Percentiles rank a stretch among this genome's conserved stretches.
These are phyloP conservation scores for Aphodius sticticus DNA, from an alignment of 2,888 invertebrate genomes.

Conservation along the genomic window DNA sequence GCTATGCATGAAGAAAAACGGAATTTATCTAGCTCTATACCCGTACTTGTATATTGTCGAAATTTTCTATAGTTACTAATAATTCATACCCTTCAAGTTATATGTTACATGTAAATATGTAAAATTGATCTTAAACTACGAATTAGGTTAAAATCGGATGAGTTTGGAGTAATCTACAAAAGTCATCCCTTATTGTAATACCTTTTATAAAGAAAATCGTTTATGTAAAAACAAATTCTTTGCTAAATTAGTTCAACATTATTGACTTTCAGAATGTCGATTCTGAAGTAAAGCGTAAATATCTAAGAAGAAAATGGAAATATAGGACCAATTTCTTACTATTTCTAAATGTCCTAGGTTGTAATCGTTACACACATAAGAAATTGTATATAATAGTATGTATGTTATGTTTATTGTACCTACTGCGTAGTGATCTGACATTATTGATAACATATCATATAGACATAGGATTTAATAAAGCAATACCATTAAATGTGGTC, in stretches of 20 bases:
- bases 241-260: slow-evolving; percentile 23
- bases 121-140: slow-evolving; percentile 14
- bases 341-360: slow-evolving; percentile 50
- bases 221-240: not conserved
- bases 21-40: slow-evolving; percentile 44
- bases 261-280: slow-evolving; percentile 39
- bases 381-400: slow-evolving; percentile 26
- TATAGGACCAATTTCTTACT: slow-evolving; percentile 60
- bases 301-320: slow-evolving; percentile 52
- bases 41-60: slow-evolving; percentile 20
- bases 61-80: not conserved
- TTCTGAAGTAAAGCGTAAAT: slow-evolving; percentile 39
- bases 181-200: slow-evolving; percentile 7
- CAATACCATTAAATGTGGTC: slow-evolving; percentile 32
- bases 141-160: not conserved
- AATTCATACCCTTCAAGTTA: not conserved
- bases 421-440: slow-evolving; percentile 19
- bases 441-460: slow-evolving; percentile 40
- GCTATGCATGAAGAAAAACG: slow-evolving; percentile 53
- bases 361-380: slow-evolving; percentile 26
- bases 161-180: not conserved
- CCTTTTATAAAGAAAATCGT: not conserved
- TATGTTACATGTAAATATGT: not conserved
- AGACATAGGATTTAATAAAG: slow-evolving; percentile 32
- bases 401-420: slow-evolving; percentile 21